Percentiles rank a stretch among this genome's conserved stretches.
Conservation (phyloP, 2,888 invertebrate species). For the Chloroclysta siterata region DNA sequence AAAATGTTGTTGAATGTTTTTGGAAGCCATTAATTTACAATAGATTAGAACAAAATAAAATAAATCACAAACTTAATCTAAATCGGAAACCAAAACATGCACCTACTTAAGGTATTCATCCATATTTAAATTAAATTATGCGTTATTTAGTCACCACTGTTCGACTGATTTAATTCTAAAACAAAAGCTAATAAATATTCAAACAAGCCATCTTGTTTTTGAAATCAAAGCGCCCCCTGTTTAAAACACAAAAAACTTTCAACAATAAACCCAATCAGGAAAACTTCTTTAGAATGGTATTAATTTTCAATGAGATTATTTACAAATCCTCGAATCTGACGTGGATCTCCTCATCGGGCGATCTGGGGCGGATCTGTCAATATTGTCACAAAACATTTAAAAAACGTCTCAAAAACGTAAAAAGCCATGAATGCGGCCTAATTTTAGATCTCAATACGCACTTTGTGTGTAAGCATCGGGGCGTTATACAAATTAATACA, state of each 20-base stretch:
- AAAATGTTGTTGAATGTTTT: no score
- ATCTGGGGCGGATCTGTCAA: conserved; percentile 76
- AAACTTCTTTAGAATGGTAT: conserved; percentile 68
- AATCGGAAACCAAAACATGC: conserved; percentile 29
- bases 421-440: conserved; percentile 76
- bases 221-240: conserved; percentile 64
- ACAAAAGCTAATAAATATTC: conserved; percentile 55
- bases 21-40: background rate
- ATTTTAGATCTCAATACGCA: conserved; percentile 81
- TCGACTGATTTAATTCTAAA: conserved; percentile 39
- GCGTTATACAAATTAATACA: conserved; percentile 82
- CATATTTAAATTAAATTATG: conserved; percentile 39
- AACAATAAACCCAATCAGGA: conserved; percentile 78
- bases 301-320: conserved; percentile 83
- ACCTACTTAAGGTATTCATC: conserved; percentile 37
- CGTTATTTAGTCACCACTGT: conserved; percentile 38
- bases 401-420: conserved; percentile 52
- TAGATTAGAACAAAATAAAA: conserved; percentile 10
- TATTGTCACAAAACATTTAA: conserved; percentile 81
- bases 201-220: conserved; percentile 58
- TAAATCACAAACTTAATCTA: conserved; percentile 32
- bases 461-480: conserved; percentile 80
- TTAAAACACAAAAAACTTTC: conserved; percentile 63
- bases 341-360: conserved; percentile 48
- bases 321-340: conserved; percentile 73